Evolutionary conservation across 1,140 invertebrate genomes (phyloP).

Genomic region (Leptopilina clavipes): DNA sequence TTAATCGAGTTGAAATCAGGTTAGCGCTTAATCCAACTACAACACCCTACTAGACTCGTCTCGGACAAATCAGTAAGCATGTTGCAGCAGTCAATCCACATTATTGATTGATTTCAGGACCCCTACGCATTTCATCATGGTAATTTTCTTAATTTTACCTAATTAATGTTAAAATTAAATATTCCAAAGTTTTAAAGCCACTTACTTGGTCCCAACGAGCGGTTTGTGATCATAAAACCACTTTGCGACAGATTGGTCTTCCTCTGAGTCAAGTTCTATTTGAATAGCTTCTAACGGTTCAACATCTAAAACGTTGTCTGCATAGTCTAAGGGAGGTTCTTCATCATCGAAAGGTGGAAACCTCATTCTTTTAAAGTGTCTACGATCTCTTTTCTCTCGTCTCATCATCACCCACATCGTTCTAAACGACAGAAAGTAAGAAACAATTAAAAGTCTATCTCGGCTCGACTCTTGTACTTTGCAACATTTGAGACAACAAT

Average conservation of each 20-base stretch:
- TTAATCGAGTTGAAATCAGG: slow-evolving; percentile 55
- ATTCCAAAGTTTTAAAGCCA: too few species aligned
- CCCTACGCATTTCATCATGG: slow-evolving; percentile 82
- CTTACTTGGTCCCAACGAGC: slow-evolving; percentile 88
- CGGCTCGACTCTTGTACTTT: too few species aligned
- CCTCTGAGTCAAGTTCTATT: slow-evolving; percentile 97
- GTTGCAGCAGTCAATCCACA: slow-evolving; percentile 76
- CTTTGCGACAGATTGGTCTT: slow-evolving; percentile 91
- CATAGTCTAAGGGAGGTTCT: slow-evolving; percentile 99
- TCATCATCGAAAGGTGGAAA: slow-evolving; percentile 99
- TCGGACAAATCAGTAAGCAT: slow-evolving; percentile 63
- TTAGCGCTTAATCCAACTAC: slow-evolving; percentile 70
- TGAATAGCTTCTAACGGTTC: slow-evolving; percentile 99
- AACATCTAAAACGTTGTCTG: slow-evolving; percentile 99
- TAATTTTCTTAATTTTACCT: too few species aligned
- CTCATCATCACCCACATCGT: slow-evolving; percentile 99
- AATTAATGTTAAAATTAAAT: background rate
- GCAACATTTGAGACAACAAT: too few species aligned
- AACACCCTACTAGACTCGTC: slow-evolving; percentile 58
- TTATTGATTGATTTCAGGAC: slow-evolving; percentile 79
- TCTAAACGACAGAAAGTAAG: slow-evolving; percentile 71
- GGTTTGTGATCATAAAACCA: slow-evolving; percentile 99
- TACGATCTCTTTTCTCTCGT: slow-evolving; percentile 97
- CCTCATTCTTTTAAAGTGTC: slow-evolving; percentile 99
- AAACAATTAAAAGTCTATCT: background rate